Evolutionary conservation across 2,113 vertebrate species (phyloP).

Genomic region (Nannospalax galili): DNA sequence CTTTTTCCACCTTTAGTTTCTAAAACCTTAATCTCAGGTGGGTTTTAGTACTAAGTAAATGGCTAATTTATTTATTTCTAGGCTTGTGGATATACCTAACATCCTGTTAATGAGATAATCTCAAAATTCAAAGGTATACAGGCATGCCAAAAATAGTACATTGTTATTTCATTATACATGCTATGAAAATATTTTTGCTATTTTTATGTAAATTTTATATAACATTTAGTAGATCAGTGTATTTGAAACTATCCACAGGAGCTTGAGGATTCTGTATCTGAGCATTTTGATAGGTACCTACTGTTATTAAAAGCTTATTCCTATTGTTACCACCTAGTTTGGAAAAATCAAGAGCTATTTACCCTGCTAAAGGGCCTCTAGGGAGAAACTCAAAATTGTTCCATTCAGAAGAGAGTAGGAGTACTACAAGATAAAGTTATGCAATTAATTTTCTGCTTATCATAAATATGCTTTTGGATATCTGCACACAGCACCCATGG

Average conservation of each 20-base stretch:
- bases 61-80: conserved; percentile 66
- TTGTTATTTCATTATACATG: conserved; percentile 4
- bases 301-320: conserved; percentile 33
- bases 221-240: neutral
- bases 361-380: neutral
- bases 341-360: neutral
- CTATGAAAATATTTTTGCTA: neutral
- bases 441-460: neutral
- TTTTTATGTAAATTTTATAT: neutral
- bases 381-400: neutral
- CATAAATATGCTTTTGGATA: neutral
- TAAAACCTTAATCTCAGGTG: conserved; percentile 59
- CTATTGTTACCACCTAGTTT: neutral
- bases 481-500: neutral
- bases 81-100: conserved; percentile 16
- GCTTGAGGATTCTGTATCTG: neutral
- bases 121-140: conserved; percentile 52
- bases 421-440: neutral
- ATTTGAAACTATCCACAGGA: conserved; percentile 7
- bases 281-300: neutral
- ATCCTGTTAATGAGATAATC: conserved; percentile 23
- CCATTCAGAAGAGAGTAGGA: neutral
- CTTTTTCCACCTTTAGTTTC: conserved; percentile 30
- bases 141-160: neutral
- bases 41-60: conserved; percentile 39